Evolutionary conservation across 2,797 vertebrate species (phyloP).

Genomic region (Anguilla obscura): DNA sequence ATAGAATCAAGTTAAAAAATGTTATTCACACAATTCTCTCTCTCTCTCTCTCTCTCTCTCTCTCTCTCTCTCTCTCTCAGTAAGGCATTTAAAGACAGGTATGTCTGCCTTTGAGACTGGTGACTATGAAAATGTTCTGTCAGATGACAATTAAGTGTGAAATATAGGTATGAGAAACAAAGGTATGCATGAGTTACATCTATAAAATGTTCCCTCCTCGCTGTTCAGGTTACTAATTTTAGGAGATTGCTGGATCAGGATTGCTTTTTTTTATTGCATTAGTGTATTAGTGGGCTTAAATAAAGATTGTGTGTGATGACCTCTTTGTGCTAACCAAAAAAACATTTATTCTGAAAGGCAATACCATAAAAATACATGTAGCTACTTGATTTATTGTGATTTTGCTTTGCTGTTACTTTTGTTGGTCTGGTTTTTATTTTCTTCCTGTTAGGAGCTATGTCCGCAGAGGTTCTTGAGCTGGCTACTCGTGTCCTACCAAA

Average conservation of each 20-base stretch:
- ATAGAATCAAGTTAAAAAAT: not conserved
- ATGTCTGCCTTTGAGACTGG: conserved; percentile 48
- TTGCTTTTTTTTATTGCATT: not conserved
- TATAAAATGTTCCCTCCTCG: not conserved
- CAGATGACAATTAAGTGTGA: conserved; percentile 40
- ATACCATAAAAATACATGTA: not conserved
- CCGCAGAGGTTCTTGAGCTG: not conserved
- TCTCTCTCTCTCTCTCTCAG: conserved; percentile 35
- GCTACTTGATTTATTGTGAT: not conserved
- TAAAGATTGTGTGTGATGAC: not conserved
- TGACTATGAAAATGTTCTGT: conserved; percentile 49
- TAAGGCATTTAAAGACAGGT: conserved; percentile 1
- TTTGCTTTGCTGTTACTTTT: not conserved
- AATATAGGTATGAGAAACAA: conserved; percentile 31
- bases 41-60: not conserved
- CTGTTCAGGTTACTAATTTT: not conserved
- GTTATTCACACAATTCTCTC: not conserved
- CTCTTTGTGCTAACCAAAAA: not conserved
- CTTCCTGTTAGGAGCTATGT: not conserved
- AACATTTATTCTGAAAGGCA: not conserved
- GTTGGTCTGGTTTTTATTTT: not conserved
- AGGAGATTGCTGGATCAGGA: not conserved
- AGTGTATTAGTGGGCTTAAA: not conserved
- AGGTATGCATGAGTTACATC: conserved; percentile 28
- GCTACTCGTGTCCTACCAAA: too few species aligned